A percentile compares a stretch with the other conserved stretches of the same genome.
phyloP scores from a whole-genome alignment of 2,888 invertebrate species.

The Sympetrum striolatum region DNA sequence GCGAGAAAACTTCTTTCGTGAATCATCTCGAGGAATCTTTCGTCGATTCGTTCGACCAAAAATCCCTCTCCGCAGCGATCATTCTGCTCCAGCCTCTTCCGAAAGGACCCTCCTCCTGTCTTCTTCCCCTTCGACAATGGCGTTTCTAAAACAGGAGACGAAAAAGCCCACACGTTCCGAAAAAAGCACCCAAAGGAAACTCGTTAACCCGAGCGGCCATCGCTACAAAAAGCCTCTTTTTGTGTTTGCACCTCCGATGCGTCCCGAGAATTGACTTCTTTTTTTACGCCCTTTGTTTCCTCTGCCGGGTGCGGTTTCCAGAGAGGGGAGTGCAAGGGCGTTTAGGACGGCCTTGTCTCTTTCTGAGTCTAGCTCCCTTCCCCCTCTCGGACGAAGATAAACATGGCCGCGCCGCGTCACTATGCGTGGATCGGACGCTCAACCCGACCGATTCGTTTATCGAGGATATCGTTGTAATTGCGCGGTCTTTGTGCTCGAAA shows the following conservation, averaged over 20 bases:
- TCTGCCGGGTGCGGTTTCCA: background rate
- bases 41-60: no score
- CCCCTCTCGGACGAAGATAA: no score
- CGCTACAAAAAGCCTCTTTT: background rate
- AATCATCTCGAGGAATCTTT: no score
- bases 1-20: no score
- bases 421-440: background rate
- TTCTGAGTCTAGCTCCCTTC: no score
- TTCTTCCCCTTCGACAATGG: background rate
- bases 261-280: background rate
- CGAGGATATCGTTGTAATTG: no score
- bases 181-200: no score
- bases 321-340: conserved; percentile 15
- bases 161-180: no score
- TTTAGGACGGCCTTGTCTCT: conserved; percentile 37
- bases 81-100: no score
- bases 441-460: background rate
- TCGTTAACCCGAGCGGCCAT: no score
- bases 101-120: background rate
- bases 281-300: background rate
- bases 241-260: background rate
- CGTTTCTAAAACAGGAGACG: no score
- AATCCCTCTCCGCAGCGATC: background rate
- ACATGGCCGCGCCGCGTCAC: background rate
- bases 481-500: no score